Percentiles rank a stretch among this genome's conserved stretches.
Evolutionary conservation across 2,113 vertebrate species (phyloP).

Genomic region (Megaceryle torquata): DNA sequence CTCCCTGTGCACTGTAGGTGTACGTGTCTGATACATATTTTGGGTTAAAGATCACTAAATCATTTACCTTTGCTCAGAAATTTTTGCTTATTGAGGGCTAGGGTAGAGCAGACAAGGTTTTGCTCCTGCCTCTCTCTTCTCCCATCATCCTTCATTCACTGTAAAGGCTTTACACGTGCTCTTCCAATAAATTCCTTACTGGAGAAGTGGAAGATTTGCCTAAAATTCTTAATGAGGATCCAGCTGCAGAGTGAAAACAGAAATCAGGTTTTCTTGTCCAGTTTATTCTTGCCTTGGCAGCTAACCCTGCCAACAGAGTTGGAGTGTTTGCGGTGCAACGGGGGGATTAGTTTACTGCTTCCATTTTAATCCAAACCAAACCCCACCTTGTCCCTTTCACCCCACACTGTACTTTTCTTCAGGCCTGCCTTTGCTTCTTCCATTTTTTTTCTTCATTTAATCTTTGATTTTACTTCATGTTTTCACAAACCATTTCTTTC

Average conservation of each 20-base stretch:
- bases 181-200: not conserved
- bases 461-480: not conserved
- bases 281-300: not conserved
- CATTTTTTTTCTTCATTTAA: not conserved
- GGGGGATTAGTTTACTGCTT: not conserved
- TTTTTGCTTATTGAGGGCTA: not conserved
- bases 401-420: not conserved
- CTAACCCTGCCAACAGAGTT: not conserved
- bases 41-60: not conserved
- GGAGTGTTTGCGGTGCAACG: not conserved
- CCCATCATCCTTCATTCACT: not conserved
- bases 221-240: not conserved
- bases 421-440: not conserved
- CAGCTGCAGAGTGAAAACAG: not conserved
- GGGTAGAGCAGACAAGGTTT: not conserved
- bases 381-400: not conserved
- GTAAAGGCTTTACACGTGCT: not conserved
- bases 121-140: not conserved
- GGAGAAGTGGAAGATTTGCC: not conserved
- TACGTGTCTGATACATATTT: not conserved
- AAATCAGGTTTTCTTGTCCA: not conserved
- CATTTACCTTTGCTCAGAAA: not conserved
- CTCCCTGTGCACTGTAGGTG: not conserved
- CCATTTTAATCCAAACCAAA: not conserved
- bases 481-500: not conserved